Percentiles rank a stretch among this genome's conserved stretches.
Evolutionary conservation across 2,797 vertebrate genomes (phyloP).

Genomic region (Xenopus petersii): DNA sequence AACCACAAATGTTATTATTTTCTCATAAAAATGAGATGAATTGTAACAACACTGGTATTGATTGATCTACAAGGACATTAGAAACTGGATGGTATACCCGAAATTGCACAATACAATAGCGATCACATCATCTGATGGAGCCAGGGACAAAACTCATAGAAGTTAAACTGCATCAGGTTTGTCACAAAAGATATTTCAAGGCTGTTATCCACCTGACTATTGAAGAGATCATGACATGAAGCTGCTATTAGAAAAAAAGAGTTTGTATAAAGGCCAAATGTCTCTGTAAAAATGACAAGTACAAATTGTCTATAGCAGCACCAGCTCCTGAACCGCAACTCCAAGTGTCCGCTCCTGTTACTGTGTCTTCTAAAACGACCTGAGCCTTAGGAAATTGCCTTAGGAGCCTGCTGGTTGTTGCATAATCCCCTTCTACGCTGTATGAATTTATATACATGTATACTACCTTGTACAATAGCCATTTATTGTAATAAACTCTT

Average conservation of each 20-base stretch:
- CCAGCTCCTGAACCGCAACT: too few relatives aligned
- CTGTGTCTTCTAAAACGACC: too few relatives aligned
- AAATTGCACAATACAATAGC: neutral
- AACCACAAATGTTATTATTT: neutral
- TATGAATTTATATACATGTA: too few relatives aligned
- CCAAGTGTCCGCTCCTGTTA: too few relatives aligned
- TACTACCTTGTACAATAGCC: neutral
- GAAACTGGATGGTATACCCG: neutral
- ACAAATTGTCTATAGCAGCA: too few relatives aligned
- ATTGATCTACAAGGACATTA: slow-evolving; percentile 4
- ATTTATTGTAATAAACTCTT: too few relatives aligned
- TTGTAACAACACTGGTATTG: neutral
- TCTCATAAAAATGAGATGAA: neutral
- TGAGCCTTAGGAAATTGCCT: too few relatives aligned
- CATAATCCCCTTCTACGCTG: too few relatives aligned
- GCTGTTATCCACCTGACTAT: neutral
- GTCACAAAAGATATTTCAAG: neutral
- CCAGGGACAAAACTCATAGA: neutral
- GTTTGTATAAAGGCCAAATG: too few relatives aligned
- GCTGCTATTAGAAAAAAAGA: too few relatives aligned
- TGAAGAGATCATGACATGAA: neutral
- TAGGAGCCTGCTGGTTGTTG: too few relatives aligned
- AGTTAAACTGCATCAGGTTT: neutral
- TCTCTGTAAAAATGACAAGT: too few relatives aligned
- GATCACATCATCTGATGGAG: neutral